These are phyloP conservation scores for Drosophila peninsularis DNA, from an alignment of 2,888 invertebrate genomes.

Conservation along the genomic window DNA sequence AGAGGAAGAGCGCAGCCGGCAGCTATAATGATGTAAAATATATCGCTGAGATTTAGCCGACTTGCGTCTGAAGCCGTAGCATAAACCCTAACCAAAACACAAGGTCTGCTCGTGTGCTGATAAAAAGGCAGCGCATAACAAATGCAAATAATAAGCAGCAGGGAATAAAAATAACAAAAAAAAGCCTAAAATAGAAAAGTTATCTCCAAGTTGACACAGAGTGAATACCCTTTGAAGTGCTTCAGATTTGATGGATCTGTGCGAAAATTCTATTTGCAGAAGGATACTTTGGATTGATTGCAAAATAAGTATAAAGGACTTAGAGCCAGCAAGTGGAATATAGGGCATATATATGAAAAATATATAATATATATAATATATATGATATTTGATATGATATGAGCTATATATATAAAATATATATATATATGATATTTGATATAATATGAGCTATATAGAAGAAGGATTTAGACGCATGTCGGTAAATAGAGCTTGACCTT, in stretches of 20 bases:
- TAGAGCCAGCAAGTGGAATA: no score
- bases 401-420: no score
- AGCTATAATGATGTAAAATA: constrained; percentile 77
- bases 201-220: not conserved
- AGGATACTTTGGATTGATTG: not conserved
- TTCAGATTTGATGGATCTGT: not conserved
- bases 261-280: no score
- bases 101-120: constrained; percentile 75
- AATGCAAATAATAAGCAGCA: constrained; percentile 32
- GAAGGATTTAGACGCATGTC: no score
- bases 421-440: no score
- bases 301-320: not conserved
- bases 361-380: no score
- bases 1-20: constrained; percentile 35
- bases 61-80: constrained; percentile 36
- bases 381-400: no score
- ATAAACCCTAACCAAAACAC: constrained; percentile 33
- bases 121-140: constrained; percentile 49
- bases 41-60: constrained; percentile 77
- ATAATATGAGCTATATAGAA: no score
- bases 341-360: no score
- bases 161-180: constrained; percentile 17
- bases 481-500: not conserved
- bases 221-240: constrained; percentile 8
- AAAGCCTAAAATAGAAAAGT: not conserved